Evolutionary conservation across 2,888 invertebrate genomes (phyloP).

Genomic region (Microplitis deprimator): DNA sequence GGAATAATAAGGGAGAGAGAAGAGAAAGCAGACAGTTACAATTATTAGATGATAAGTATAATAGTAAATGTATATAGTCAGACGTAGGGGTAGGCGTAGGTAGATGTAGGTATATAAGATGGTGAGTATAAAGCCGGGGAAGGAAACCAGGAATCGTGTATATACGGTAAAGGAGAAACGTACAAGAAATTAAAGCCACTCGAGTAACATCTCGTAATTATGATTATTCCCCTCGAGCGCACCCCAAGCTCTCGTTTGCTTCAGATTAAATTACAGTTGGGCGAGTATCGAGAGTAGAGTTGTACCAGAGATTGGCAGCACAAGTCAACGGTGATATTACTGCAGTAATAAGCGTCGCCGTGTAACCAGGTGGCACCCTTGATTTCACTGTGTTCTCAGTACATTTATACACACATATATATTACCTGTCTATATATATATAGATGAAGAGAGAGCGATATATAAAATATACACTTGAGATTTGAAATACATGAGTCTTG

Average conservation of each 20-base stretch:
- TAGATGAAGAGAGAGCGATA: not conserved
- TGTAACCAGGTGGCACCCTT: constrained; percentile 11
- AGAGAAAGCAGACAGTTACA: not conserved
- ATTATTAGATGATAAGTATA: constrained; percentile 9
- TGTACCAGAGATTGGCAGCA: constrained; percentile 27
- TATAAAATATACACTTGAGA: not conserved
- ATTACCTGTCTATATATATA: not conserved
- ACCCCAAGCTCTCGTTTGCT: constrained; percentile 12
- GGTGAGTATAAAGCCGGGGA: not conserved
- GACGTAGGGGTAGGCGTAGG: not conserved
- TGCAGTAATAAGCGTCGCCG: constrained; percentile 25
- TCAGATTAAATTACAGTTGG: constrained; percentile 37
- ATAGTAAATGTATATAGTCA: not conserved
- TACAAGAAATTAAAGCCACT: constrained; percentile 19
- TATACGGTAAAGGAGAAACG: not conserved
- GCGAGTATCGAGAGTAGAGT: constrained; percentile 19
- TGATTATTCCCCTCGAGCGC: constrained; percentile 33
- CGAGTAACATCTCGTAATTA: constrained; percentile 37
- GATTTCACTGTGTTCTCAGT: constrained; percentile 10
- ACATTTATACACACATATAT: not conserved
- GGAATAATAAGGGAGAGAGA: not conserved
- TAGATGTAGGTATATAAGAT: not conserved
- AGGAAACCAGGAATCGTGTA: constrained; percentile 5
- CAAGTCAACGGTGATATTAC: constrained; percentile 28
- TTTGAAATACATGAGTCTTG: constrained; percentile 22